Conservation (phyloP, 1,140 invertebrate species). For the Pogonomyrmex californicus region DNA sequence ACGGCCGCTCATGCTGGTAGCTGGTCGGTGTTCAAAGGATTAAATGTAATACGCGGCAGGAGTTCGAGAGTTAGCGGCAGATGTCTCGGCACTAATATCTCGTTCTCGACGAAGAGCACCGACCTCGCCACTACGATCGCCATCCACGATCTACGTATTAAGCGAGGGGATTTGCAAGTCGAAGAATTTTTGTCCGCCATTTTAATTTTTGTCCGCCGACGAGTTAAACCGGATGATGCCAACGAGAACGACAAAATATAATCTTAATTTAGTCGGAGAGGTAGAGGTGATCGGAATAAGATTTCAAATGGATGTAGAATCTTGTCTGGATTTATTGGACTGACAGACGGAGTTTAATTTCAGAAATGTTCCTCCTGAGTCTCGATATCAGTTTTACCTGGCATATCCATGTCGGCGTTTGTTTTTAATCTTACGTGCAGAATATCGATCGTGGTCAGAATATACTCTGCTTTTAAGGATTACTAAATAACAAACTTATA, state of each 20-base stretch:
- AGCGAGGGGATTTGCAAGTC: not conserved
- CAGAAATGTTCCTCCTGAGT: not conserved
- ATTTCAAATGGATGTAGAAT: not conserved
- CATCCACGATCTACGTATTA: constrained; percentile 36
- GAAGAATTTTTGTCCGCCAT: constrained; percentile 29
- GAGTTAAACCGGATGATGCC: not conserved
- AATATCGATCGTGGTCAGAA: constrained; percentile 1
- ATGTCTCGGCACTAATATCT: constrained; percentile 54
- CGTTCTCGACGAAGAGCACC: constrained; percentile 30
- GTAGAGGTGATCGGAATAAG: not conserved
- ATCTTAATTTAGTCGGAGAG: not conserved
- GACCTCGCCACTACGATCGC: not conserved
- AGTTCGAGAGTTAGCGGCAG: constrained; percentile 40
- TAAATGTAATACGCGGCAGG: constrained; percentile 61
- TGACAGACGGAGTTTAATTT: not conserved
- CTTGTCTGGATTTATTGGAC: not conserved
- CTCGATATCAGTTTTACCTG: not conserved
- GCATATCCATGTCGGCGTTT: not conserved
- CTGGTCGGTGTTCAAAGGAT: constrained; percentile 46
- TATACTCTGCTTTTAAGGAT: not conserved
- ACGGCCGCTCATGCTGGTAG: constrained; percentile 34
- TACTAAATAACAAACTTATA: not conserved
- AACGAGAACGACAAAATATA: constrained; percentile 6
- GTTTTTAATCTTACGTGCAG: not conserved
- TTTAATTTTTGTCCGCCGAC: too few relatives aligned